These are phyloP conservation scores for Callosobruchus maculatus DNA, from an alignment of 2,888 invertebrate species.

Conservation along the genomic window DNA sequence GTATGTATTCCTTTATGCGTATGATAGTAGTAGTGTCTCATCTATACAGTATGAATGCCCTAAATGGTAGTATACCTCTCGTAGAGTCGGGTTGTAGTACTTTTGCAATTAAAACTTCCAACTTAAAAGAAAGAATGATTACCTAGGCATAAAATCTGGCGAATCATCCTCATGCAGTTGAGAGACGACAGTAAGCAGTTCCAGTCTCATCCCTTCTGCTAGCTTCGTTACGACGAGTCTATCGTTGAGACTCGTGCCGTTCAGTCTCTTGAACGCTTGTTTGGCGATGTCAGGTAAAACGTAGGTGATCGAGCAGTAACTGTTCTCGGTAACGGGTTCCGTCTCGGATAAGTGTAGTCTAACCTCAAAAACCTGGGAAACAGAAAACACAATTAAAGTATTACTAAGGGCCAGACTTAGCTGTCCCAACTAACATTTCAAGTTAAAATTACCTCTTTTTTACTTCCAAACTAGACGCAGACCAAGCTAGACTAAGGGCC, in stretches of 20 bases:
- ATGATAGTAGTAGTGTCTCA: no score
- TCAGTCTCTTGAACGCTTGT: neutral
- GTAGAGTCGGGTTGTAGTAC: no score
- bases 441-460: no score
- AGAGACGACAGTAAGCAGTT: neutral
- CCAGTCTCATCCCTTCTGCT: neutral
- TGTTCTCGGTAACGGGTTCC: neutral
- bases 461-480: no score
- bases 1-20: no score
- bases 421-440: no score
- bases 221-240: neutral
- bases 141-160: neutral
- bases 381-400: no score
- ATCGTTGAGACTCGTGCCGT: neutral
- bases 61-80: no score
- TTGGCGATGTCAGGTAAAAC: neutral
- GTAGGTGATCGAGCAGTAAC: neutral
- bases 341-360: neutral
- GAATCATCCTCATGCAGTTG: neutral
- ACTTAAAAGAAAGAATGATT: neutral
- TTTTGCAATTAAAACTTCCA: no score
- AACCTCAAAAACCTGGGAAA: neutral
- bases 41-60: no score
- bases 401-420: no score
- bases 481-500: no score